Percentiles rank a stretch among this genome's conserved stretches.
phyloP scores from a whole-genome alignment of 2,888 invertebrate genomes.

The Aphidoletes aphidimyza region DNA sequence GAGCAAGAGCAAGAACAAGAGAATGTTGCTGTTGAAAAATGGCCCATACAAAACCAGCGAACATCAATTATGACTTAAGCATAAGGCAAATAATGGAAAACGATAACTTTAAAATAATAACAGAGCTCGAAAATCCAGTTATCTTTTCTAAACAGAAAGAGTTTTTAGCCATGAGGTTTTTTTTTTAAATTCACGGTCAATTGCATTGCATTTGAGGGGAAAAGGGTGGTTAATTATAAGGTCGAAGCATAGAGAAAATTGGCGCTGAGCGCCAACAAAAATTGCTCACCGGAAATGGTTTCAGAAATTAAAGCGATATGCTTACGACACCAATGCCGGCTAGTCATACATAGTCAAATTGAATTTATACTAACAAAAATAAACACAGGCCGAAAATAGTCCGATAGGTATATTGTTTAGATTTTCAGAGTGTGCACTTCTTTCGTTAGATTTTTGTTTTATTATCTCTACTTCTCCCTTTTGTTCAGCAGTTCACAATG shows the following conservation, averaged over 20 bases:
- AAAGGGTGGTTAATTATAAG: neutral
- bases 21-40: too few relatives aligned
- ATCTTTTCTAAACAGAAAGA: conserved; percentile 46
- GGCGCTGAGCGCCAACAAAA: neutral
- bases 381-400: neutral
- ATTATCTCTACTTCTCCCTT: neutral
- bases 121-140: conserved; percentile 5
- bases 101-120: conserved; percentile 45
- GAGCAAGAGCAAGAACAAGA: too few relatives aligned
- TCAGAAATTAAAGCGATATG: neutral
- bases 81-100: neutral
- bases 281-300: neutral
- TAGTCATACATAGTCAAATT: conserved; percentile 3
- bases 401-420: neutral
- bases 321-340: too few relatives aligned
- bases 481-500: neutral
- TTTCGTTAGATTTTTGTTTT: neutral
- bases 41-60: neutral
- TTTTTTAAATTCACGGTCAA: neutral
- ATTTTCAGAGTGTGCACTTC: neutral
- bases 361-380: neutral
- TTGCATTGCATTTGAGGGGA: neutral
- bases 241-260: neutral
- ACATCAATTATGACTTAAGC: neutral
- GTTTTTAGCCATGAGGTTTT: too few relatives aligned